Base-by-base conservation (phyloP, 1,140 invertebrate species). In the Mercenaria mercenaria region DNA sequence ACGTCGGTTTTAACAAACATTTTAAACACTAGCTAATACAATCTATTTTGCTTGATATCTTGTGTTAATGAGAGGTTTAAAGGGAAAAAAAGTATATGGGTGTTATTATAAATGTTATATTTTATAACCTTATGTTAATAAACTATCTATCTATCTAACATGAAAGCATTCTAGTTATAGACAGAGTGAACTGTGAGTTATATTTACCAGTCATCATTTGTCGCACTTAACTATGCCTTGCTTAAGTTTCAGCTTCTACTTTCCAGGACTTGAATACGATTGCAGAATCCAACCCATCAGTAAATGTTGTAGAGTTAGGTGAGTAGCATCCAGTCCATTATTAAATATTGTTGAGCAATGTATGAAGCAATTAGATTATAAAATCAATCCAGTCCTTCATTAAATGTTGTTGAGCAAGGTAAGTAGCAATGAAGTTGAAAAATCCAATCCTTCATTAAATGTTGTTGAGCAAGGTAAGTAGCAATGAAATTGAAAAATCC, bases 211-310 rank as follows among this genome's bases (percentile, higher is more conserved):
- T 47, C 6, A 47, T 15, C 43, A 8, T 47, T 8, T 47, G 43
- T 47, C 6, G 15, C 6, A 47, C 43, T 8, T 15, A 47, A 47
- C n/a, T n/a, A 47, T 6, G 6, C 15, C 15, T 47, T 47, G 6
- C 43, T 47, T 8, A 47, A 8, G 20, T n/a, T 74, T 37, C 15
- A 0, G 50, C 2, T 59, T 34, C n/a, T n/a, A n/a, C 37, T 52
- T 79, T 87, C 29, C 76, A 87, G 85, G 74, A 87, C n/a, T 50
- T 87, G 34, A 87, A 87, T n/a, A 34, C 23, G 52, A 64, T 87
- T 43, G 85, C 85, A 32, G 47, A 61, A 18, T 34, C 52, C 43
- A 61, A 79, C 41, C 34, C 85, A 61, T 77, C 85, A n/a, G 85
- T 87, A 10, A 47, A 67, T 32, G 56, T 87, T 26, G 34, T 87